phyloP scores from a whole-genome alignment of 2,888 invertebrate species.

The Catonia carolina region DNA sequence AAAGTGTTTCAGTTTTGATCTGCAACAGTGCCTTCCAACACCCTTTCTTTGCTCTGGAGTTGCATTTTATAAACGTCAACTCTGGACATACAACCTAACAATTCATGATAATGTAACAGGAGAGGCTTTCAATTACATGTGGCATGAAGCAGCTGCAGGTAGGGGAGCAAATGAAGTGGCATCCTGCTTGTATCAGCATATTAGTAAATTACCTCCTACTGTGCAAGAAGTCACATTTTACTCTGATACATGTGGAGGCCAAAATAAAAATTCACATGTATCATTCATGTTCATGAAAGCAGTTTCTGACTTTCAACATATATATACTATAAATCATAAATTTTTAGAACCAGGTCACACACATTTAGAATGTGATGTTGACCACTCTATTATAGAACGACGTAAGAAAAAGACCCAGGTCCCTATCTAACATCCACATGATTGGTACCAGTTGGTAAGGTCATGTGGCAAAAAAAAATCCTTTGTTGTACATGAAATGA shows the following conservation, averaged over 20 bases:
- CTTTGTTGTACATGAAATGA: constrained; percentile 1
- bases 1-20: constrained; percentile 22
- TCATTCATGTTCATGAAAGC: constrained; percentile 31
- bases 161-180: constrained; percentile 36
- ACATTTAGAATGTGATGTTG: constrained; percentile 33
- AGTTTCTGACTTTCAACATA: constrained; percentile 18
- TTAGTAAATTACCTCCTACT: neutral
- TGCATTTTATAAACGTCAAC: constrained; percentile 16
- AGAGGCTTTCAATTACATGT: constrained; percentile 26
- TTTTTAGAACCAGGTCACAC: constrained; percentile 32
- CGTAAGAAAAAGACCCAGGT: constrained; percentile 23
- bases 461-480: neutral
- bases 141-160: constrained; percentile 28
- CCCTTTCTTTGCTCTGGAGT: constrained; percentile 15
- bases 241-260: constrained; percentile 33
- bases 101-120: constrained; percentile 7
- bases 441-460: constrained; percentile 8
- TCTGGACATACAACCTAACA: constrained; percentile 14
- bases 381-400: constrained; percentile 28
- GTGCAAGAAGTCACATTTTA: constrained; percentile 25
- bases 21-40: constrained; percentile 25
- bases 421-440: constrained; percentile 9
- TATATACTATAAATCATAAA: constrained; percentile 33
- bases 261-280: constrained; percentile 34
- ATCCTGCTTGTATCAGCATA: constrained; percentile 28